Percentiles rank a stretch among this genome's conserved stretches.
Evolutionary conservation across 2,797 vertebrate species (phyloP).

Genomic region (Jordanella pulchra): DNA sequence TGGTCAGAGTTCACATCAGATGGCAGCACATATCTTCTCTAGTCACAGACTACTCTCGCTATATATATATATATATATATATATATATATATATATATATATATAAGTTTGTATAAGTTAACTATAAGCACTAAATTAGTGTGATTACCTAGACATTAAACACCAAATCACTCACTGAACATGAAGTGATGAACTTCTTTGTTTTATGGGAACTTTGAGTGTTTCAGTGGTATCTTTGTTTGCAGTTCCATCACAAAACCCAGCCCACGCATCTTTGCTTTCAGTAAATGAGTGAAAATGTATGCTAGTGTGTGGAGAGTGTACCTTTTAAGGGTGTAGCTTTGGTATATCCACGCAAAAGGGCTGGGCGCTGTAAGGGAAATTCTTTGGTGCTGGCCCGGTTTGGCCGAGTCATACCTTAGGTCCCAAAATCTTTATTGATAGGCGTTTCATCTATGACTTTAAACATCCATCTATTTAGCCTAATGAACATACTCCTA

Average conservation of each 20-base stretch:
- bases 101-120: no score
- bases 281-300: background rate
- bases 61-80: no score
- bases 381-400: slow-evolving; percentile 28
- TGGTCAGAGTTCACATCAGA: slow-evolving; percentile 44
- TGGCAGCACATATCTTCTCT: slow-evolving; percentile 48
- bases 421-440: slow-evolving; percentile 26
- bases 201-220: slow-evolving; percentile 15
- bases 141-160: slow-evolving; percentile 18
- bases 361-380: slow-evolving; percentile 58
- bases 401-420: slow-evolving; percentile 51
- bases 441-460: slow-evolving; percentile 19
- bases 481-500: slow-evolving; percentile 28
- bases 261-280: slow-evolving; percentile 44
- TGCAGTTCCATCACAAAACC: slow-evolving; percentile 53
- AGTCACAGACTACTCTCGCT: slow-evolving; percentile 37
- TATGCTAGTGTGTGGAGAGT: slow-evolving; percentile 3
- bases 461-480: slow-evolving; percentile 37
- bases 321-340: slow-evolving; percentile 35
- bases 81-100: no score
- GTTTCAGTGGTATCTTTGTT: slow-evolving; percentile 30
- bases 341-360: slow-evolving; percentile 65
- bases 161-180: slow-evolving; percentile 31
- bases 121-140: slow-evolving; percentile 22
- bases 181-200: slow-evolving; percentile 13